These are phyloP conservation scores for Nomada goodeniana DNA, from an alignment of 2,888 invertebrate genomes.

Conservation along the genomic window DNA sequence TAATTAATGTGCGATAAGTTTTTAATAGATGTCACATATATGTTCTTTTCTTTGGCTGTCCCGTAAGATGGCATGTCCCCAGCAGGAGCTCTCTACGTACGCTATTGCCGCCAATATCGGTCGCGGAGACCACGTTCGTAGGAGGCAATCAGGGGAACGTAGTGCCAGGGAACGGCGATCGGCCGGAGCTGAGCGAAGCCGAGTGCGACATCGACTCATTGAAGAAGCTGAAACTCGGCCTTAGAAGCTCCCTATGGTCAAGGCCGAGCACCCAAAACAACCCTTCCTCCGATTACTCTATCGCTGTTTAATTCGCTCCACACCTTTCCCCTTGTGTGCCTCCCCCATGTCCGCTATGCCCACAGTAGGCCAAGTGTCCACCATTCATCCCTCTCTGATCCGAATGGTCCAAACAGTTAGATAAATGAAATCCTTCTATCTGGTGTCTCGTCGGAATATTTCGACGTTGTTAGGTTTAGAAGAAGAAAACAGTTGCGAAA, in stretches of 20 bases:
- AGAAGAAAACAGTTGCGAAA: slow-evolving; percentile 11
- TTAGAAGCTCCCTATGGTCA: slow-evolving; percentile 90
- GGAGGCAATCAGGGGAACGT: slow-evolving; percentile 78
- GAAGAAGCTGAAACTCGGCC: slow-evolving; percentile 89
- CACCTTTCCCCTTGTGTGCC: slow-evolving; percentile 20
- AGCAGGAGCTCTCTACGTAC: slow-evolving; percentile 86
- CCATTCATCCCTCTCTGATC: slow-evolving; percentile 13
- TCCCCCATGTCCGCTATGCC: slow-evolving; percentile 35
- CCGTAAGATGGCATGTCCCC: slow-evolving; percentile 85
- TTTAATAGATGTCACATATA: not conserved
- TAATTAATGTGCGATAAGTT: not conserved
- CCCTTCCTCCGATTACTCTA: slow-evolving; percentile 90
- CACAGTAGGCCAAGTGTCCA: slow-evolving; percentile 40
- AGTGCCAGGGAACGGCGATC: slow-evolving; percentile 80
- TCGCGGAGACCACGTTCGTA: slow-evolving; percentile 86
- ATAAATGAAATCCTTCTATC: slow-evolving; percentile 62
- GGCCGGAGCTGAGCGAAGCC: slow-evolving; percentile 89
- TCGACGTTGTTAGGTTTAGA: slow-evolving; percentile 41
- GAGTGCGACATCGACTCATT: slow-evolving; percentile 91
- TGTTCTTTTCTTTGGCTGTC: slow-evolving; percentile 46
- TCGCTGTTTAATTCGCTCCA: slow-evolving; percentile 87
- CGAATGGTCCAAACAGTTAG: slow-evolving; percentile 65
- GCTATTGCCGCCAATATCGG: slow-evolving; percentile 88
- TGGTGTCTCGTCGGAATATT: slow-evolving; percentile 42
- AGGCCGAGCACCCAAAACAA: slow-evolving; percentile 87